Base-by-base conservation (phyloP, 1,140 invertebrate genomes). In the Drosophila watanabei region DNA sequence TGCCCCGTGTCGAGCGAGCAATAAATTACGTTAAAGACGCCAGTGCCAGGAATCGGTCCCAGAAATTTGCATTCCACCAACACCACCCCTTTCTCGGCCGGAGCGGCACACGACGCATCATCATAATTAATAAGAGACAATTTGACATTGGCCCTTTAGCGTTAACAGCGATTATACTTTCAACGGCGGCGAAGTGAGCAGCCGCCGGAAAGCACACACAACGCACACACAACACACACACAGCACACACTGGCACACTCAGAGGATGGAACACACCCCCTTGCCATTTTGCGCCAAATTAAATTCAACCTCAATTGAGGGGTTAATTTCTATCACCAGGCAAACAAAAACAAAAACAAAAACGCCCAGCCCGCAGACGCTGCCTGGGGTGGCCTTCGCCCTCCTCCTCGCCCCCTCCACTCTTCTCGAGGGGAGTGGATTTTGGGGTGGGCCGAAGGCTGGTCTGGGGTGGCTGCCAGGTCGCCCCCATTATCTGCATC, bases 281-380 rank as follows among this genome's bases (percentile, higher is more conserved):
- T 88, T 92, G 83, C 82, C 86, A 92, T 92, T 92, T 92, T 92
- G 90, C 90, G 91, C 91, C 91, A 91, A 92, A 92, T 92, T 92
- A 92, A 92, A 92, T 92, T 92, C 91, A 92, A 92, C 83, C 91
- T 92, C 91, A 92, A 92, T 92, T 92, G 81, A 92, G 91, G 91
- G 91, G 91, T 92, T 92, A 92, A 92, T 92, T 92, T 92, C 86
- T 92, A 91, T 92, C 87, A 91, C 87, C 88, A 91, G 80, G 86
- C 87, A 91, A 91, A 91, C 83, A 91, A 89, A 88, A 89, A 87
- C 83, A 87, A 87, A 82, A 86, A 82, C 84, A 66, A 65, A 70
- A 70, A 73, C 70, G 75, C 79, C 75, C 85, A 89, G 60, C n/a
- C 72, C 43, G 62, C 75, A 61, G 70, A 51, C 41, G 51, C 57